A percentile compares a stretch with the other conserved stretches of the same genome.
phyloP scores from a whole-genome alignment of 2,113 vertebrate species.

The Psettodes erumei region DNA sequence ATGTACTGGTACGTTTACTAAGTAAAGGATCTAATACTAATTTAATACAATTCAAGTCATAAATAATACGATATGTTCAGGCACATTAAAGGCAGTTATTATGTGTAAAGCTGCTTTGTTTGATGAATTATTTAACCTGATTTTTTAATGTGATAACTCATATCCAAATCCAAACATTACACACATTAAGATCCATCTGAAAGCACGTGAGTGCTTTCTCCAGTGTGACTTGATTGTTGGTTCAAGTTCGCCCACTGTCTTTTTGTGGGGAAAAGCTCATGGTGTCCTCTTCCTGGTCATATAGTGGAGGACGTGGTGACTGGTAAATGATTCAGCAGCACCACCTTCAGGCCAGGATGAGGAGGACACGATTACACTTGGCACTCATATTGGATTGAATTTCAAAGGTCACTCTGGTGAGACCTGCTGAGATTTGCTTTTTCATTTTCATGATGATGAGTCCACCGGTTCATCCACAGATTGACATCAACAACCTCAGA shows the following conservation, averaged over 20 bases:
- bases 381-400: neutral
- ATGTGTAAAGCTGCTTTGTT: neutral
- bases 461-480: too few species aligned
- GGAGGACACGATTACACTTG: neutral
- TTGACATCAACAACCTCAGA: neutral
- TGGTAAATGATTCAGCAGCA: constrained; percentile 8
- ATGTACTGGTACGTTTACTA: too few species aligned
- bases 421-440: neutral
- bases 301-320: too few species aligned
- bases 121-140: neutral
- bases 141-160: neutral
- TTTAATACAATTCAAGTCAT: neutral
- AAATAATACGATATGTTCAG: neutral
- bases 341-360: constrained; percentile 24
- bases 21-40: too few species aligned
- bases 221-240: neutral
- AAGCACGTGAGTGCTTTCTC: neutral
- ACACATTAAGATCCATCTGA: neutral
- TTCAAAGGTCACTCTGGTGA: constrained; percentile 13
- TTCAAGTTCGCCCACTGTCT: neutral
- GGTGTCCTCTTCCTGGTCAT: neutral
- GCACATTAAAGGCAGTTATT: neutral
- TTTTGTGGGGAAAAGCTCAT: neutral
- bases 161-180: neutral
- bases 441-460: neutral